phyloP scores from a whole-genome alignment of 2,797 vertebrate species.

The Pantherophis alleghaniensis region DNA sequence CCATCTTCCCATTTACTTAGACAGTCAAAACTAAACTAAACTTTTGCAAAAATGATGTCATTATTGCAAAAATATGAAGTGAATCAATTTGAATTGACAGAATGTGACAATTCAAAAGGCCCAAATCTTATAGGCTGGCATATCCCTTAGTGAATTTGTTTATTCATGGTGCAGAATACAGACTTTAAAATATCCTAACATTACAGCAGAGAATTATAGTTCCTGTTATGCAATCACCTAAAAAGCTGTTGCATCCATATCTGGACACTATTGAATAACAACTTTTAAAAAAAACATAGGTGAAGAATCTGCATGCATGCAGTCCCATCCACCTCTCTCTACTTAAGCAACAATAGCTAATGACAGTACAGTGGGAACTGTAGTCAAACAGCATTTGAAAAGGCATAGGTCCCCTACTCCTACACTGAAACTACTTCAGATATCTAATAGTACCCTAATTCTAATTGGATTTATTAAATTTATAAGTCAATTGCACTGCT shows the following conservation, averaged over 20 bases:
- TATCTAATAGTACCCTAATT: neutral
- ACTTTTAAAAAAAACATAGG: neutral
- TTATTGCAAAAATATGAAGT: neutral
- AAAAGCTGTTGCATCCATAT: neutral
- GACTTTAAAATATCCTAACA: neutral
- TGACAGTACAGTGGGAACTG: neutral
- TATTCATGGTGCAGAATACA: neutral
- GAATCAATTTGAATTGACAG: neutral
- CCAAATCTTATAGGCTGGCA: neutral
- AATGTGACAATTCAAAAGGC: neutral
- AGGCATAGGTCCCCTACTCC: neutral
- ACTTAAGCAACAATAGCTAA: neutral
- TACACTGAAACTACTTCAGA: neutral
- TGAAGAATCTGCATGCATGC: neutral
- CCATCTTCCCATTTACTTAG: neutral
- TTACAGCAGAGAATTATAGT: neutral
- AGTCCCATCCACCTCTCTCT: neutral
- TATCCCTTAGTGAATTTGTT: neutral
- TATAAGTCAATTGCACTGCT: neutral
- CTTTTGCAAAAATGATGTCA: neutral
- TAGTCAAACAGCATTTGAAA: neutral
- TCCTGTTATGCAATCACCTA: neutral
- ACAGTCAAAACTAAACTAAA: neutral
- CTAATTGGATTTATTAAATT: neutral
- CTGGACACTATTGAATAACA: neutral